Conservation (phyloP, 2,797 vertebrate species). For the Hypotaenidia okinawae region DNA sequence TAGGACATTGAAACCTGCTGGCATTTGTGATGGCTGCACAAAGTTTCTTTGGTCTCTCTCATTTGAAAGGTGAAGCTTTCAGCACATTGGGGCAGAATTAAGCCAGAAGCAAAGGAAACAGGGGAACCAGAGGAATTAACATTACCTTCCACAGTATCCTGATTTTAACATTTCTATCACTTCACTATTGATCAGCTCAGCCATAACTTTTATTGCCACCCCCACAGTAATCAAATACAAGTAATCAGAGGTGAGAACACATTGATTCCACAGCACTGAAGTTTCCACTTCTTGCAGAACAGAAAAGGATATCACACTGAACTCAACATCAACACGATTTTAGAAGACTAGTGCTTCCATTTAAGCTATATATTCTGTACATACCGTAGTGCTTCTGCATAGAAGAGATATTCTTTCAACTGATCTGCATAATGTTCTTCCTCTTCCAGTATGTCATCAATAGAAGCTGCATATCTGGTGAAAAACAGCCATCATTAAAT, state of each 20-base stretch:
- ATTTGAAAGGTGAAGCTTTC: background rate
- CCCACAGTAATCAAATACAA: background rate
- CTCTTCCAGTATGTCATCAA: constrained; percentile 96
- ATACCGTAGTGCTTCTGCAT: constrained; percentile 92
- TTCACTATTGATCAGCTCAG: background rate
- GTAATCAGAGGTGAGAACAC: background rate
- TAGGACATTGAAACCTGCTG: background rate
- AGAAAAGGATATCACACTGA: background rate
- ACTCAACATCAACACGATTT: background rate
- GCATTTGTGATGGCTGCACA: background rate
- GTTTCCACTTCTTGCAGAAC: background rate
- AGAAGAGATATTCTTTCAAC: constrained; percentile 97
- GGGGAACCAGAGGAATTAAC: background rate
- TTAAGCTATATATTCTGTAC: background rate
- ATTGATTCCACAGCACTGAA: background rate
- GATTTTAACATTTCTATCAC: background rate
- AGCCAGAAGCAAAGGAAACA: background rate
- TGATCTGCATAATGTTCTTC: constrained; percentile 97
- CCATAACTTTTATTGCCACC: background rate
- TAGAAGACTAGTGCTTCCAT: background rate
- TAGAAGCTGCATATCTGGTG: constrained; percentile 90
- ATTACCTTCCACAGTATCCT: background rate
- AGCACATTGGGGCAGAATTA: background rate
- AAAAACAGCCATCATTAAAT: background rate
- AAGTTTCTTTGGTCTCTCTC: background rate